Base-by-base conservation (phyloP, 2,888 invertebrate genomes). In the Thera britannica region DNA sequence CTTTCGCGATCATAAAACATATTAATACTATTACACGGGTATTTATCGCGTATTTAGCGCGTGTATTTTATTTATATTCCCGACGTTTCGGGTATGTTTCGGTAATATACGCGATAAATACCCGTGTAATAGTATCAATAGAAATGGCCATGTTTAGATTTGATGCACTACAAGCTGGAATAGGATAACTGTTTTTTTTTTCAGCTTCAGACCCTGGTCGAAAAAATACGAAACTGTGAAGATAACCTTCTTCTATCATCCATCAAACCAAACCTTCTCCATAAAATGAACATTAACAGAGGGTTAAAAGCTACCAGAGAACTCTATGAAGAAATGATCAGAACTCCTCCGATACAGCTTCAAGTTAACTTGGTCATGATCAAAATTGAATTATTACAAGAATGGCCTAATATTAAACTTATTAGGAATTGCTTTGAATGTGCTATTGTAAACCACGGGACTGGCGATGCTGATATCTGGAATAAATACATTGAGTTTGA, bases 401-500 rank as follows among this genome's bases (percentile, higher is more conserved):
- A 88, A 2, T 88, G 87, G 55, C 81, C 85, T 0, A 94, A 94
- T 76, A 74, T 91, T 0, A 94, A 94, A 72, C 85, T 87, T 68
- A 92, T 95, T 74, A 94, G 95, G 61, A 93, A 94, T 80, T 95
- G 95, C 74, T 95, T 95, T 82, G 95, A 96, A 80, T 93, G 95
- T 73, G 94, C 95, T 46, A 93, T 95, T 12, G 89, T 94, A 65
- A 95, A 96, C 72, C 96, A 97, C 86, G 97, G 97, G 0, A 92
- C 92, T 75, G 90, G 89, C 3, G 94, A 95, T 81, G 89, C 95
- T 3, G 95, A 95, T 71, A 90, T 97, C 12, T 98, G 97, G 97
- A 91, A 96, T 74, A 95, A 96, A 77, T 96, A 95, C 79, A 95
- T 97, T 62, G 90, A 94, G 70, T 96, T 97, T 86, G 97, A 97